Percentiles rank a stretch among this genome's conserved stretches.
Evolutionary conservation across 2,797 vertebrate species (phyloP).

Genomic region (Pitangus sulphuratus): DNA sequence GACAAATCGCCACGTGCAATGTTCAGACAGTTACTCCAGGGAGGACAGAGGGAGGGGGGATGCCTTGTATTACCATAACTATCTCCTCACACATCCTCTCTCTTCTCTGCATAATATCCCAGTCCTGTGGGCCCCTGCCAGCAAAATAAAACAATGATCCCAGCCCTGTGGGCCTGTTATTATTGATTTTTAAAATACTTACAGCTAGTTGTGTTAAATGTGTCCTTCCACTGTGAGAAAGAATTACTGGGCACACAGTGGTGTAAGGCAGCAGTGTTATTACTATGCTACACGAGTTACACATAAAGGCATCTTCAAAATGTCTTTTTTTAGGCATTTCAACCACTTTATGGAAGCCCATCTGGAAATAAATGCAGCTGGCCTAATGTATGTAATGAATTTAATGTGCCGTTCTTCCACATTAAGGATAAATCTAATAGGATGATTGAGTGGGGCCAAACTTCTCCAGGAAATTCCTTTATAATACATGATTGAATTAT

Average conservation of each 20-base stretch:
- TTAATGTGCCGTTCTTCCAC: conserved; percentile 45
- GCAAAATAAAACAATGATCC: conserved; percentile 18
- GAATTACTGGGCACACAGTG: background rate
- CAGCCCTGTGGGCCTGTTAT: background rate
- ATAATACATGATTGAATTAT: conserved; percentile 67
- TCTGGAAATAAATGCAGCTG: conserved; percentile 58
- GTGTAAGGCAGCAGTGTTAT: background rate
- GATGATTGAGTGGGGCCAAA: conserved; percentile 61
- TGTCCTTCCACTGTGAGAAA: background rate
- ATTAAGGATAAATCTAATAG: conserved; percentile 63
- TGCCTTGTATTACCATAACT: background rate
- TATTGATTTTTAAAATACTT: conserved; percentile 25
- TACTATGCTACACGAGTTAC: background rate
- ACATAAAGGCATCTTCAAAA: conserved; percentile 26
- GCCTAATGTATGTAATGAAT: conserved; percentile 61
- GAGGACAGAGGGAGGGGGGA: background rate
- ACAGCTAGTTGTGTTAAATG: background rate
- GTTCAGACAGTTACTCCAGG: background rate
- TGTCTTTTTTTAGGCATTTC: background rate
- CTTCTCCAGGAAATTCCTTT: conserved; percentile 69
- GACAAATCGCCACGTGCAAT: background rate
- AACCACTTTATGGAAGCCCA: background rate
- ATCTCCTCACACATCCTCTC: conserved; percentile 13
- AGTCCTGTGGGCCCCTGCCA: background rate
- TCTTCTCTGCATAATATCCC: background rate